These are phyloP conservation scores for Tetraodon nigroviridis DNA, from an alignment of 2,113 vertebrate genomes.

Conservation along the genomic window DNA sequence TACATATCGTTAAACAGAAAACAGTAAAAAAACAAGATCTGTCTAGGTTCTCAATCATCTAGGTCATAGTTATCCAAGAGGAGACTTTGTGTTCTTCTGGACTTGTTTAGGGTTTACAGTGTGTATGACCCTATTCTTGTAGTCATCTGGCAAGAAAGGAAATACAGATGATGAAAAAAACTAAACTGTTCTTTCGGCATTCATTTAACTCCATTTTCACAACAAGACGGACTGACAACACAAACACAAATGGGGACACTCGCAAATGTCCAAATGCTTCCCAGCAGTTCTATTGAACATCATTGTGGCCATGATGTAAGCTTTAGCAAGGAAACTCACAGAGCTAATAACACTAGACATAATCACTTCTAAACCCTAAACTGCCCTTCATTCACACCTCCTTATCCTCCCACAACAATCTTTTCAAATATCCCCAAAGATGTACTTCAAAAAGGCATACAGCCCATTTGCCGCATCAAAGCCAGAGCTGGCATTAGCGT, in stretches of 20 bases:
- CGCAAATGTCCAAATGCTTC: slow-evolving; percentile 12
- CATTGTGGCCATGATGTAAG: slow-evolving; percentile 58
- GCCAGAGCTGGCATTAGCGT: slow-evolving; percentile 41
- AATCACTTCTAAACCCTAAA: slow-evolving; percentile 37
- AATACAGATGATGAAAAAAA: no score
- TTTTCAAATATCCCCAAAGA: slow-evolving; percentile 42
- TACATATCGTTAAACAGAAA: no score
- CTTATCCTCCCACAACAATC: slow-evolving; percentile 33
- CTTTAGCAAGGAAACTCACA: slow-evolving; percentile 38
- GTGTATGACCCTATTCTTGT: no score
- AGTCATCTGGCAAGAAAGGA: no score
- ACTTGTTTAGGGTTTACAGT: no score
- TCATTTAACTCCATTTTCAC: background rate
- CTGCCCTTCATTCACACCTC: no score
- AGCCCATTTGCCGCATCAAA: slow-evolving; percentile 21
- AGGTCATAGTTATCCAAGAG: no score
- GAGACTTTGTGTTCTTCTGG: no score
- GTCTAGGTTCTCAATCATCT: no score
- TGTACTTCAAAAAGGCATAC: slow-evolving; percentile 32
- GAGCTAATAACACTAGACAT: slow-evolving; percentile 35
- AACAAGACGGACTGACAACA: slow-evolving; percentile 12
- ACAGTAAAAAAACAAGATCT: no score
- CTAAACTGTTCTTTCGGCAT: no score
- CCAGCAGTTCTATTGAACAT: slow-evolving; percentile 10
- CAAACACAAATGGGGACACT: slow-evolving; percentile 14